Percentiles rank a stretch among this genome's conserved stretches.
Evolutionary conservation across 2,888 invertebrate species (phyloP).

Genomic region (Ashinkailepas kermadecensis): DNA sequence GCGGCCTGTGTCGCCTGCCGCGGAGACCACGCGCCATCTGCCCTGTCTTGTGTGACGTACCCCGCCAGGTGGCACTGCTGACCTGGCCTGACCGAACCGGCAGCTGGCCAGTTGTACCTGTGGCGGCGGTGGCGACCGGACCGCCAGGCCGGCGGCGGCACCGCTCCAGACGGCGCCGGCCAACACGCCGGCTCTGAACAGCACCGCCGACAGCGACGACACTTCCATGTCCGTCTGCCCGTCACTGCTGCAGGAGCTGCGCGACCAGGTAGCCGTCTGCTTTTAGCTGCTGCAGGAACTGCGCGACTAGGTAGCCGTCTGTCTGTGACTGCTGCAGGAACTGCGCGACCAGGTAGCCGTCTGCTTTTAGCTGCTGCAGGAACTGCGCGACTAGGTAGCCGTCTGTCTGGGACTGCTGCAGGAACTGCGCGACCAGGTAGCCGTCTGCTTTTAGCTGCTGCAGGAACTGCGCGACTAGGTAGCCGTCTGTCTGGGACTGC

Average conservation of each 20-base stretch:
- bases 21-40: too few species aligned
- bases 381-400: neutral
- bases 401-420: neutral
- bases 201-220: neutral
- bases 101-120: neutral
- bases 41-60: too few species aligned
- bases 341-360: neutral
- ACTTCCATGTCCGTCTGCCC: conserved; percentile 2
- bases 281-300: neutral
- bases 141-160: neutral
- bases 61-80: neutral
- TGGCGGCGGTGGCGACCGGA: neutral
- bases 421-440: neutral
- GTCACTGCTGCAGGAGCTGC: conserved; percentile 30
- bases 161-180: neutral
- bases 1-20: too few species aligned
- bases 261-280: neutral
- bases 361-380: too few species aligned
- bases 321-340: too few species aligned
- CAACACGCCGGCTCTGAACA: neutral
- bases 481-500: neutral
- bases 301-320: neutral
- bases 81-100: neutral
- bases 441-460: too few species aligned
- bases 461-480: too few species aligned